Base-by-base conservation (phyloP, 2,113 vertebrate genomes). In the Helogale parvula region DNA sequence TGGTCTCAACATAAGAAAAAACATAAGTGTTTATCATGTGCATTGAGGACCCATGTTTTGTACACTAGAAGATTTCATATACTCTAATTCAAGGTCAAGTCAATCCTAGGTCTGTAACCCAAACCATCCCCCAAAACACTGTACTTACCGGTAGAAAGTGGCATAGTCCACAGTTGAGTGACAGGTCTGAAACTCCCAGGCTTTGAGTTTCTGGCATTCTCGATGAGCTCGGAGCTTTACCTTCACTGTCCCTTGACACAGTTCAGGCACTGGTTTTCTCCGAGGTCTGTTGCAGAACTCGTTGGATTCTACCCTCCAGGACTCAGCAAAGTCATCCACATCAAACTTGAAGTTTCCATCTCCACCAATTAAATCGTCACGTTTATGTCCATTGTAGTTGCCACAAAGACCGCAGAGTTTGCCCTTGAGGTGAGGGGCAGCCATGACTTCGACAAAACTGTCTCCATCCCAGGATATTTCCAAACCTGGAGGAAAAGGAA, bases 391-490 rank as follows among this genome's bases (percentile, higher is more conserved):
- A 0, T 99, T 99, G 98, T 99, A 99, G 98, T 99, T 99, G 68
- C 99, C 99, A 82, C 99, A 99, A 2, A 99, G 99, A 54, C 99
- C 99, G 41, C 99, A 99, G 69, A 99, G 99, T 82, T 98, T 99
- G 81, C 99, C 99, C 15, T 99, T 99, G 93, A 99, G 99, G 87
- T 99, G 99, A 0, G 99, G 99, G 0, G 99, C 99, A 1, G 99
- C 99, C 96, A 99, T 99, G 23, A 99, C 99, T 98, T 99, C 99
- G 50, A 99, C 99, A 97, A 99, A 99, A 97, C 99, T 99, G 99
- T 99, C 99, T 50, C 99, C 99, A 88, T 99, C 99, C 99, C 99
- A 99, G 0, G 99, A 99, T 98, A 99, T 99, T 99, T 99, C 99
- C 98, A 99, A 98, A 89, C 99, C 99, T 99, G 97, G 93, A 84